phyloP scores from a whole-genome alignment of 1,140 invertebrate species.

The Grapholita molesta region DNA sequence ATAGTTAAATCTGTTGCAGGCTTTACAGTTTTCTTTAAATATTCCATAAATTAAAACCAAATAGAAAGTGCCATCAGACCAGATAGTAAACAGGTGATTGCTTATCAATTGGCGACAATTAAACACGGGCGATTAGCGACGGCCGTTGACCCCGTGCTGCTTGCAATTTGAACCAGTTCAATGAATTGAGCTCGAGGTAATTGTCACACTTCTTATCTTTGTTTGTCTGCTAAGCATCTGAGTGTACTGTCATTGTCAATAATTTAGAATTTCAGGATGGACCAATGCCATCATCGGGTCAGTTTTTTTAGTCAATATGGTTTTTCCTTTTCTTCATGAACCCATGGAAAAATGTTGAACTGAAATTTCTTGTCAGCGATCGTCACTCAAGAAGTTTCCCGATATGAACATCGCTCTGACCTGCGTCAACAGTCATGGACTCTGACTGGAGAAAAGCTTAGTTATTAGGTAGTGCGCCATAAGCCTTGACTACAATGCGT shows the following conservation, averaged over 20 bases:
- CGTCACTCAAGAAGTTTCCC: background rate
- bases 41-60: background rate
- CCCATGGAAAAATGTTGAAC: too few species aligned
- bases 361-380: background rate
- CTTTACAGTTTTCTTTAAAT: background rate
- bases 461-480: background rate
- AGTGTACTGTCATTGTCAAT: too few species aligned
- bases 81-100: background rate
- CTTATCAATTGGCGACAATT: background rate
- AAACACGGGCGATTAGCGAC: slow-evolving; percentile 6
- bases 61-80: background rate
- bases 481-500: too few species aligned
- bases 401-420: background rate
- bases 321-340: too few species aligned
- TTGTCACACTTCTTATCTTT: background rate
- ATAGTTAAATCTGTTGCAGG: too few species aligned
- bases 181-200: background rate
- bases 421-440: background rate
- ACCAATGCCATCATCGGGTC: too few species aligned
- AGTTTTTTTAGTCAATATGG: too few species aligned
- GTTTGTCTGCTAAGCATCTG: background rate
- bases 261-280: too few species aligned
- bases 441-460: background rate
- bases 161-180: slow-evolving; percentile 5
- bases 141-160: background rate